Evolutionary conservation across 1,140 invertebrate genomes (phyloP), one percentile per base, ranked within the genome.

Genomic region (Pseudachorutes palmiensis): DNA sequence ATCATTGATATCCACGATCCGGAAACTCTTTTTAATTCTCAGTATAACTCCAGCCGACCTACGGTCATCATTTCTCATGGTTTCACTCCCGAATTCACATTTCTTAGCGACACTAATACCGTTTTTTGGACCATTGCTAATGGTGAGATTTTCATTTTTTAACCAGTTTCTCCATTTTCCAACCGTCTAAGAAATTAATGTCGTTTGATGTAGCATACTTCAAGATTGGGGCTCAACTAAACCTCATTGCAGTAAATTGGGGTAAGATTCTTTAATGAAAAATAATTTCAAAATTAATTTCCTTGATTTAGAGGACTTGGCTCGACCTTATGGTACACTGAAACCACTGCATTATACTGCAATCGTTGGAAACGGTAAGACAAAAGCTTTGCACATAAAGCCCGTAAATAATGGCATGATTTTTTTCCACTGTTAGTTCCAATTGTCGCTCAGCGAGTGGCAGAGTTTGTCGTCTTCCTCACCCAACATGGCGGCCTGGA

Each of bases 1-100:
- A 24, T 55, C 5, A 55, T 55, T 55, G 51, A 55, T 55, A 55
- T 55, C 24, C 51, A 55, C 24, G 24, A 55, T 22, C 51, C 51
- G 5, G 51, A 9, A 19, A 14, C 51, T 22, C 3, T 55, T 55
- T 9, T 3, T 5, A 55, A 55, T 9, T 19, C 51, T 5, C 3
- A 55, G 12, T 55, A 55, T 22, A 55, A 55, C 24, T 16, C 51
- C 51, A 55, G 51, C 24, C 12, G 51, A 19, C 51, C 51, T 5
- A 55, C 51, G 5, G 51, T 55, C 5, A 12, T 55, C 12, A 55
- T 55, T 14, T 14, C 51, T 24, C 51, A 55, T 55, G 51, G 51
- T 5, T 55, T 55, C 51, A 55, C 51, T 5, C 51, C 51, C 12
- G 51, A 55, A 5, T 55, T 55, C 24, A 55, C 9, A 24, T 19